These are phyloP conservation scores for Strigamia transsilvanica DNA, from an alignment of 2,888 invertebrate species.

Conservation along the genomic window DNA sequence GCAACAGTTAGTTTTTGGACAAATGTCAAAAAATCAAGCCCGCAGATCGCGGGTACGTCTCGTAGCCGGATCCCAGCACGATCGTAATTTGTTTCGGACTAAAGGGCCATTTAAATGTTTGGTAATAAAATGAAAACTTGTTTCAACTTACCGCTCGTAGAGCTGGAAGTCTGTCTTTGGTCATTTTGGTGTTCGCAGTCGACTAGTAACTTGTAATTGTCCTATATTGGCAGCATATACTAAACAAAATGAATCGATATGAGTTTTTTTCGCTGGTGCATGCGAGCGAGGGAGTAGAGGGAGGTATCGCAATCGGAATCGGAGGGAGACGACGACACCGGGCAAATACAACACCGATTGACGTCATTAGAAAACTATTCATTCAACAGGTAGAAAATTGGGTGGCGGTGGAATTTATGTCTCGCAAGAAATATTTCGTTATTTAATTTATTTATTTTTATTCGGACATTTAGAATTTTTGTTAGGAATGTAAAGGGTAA, in stretches of 20 bases:
- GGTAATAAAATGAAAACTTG: conserved; percentile 22
- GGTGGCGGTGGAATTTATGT: neutral
- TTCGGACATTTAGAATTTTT: neutral
- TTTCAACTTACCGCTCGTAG: conserved; percentile 83
- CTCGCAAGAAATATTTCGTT: neutral
- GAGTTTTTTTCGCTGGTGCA: conserved; percentile 1
- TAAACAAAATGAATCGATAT: neutral
- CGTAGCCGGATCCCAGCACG: neutral
- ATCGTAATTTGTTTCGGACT: too few species aligned
- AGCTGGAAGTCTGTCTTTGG: conserved; percentile 97
- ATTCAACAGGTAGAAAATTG: conserved; percentile 31
- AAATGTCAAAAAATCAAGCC: conserved; percentile 7
- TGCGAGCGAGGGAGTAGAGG: conserved; percentile 24
- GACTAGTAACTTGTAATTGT: neutral
- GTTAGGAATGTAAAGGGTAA: neutral
- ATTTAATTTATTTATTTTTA: neutral
- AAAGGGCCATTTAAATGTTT: conserved; percentile 37
- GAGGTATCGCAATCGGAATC: conserved; percentile 41
- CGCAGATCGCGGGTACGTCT: neutral
- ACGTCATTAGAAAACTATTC: conserved; percentile 7
- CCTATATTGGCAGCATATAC: neutral
- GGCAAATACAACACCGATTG: conserved; percentile 35
- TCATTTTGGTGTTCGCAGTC: conserved; percentile 71
- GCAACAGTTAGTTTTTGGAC: conserved; percentile 45
- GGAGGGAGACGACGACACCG: conserved; percentile 39